A percentile compares a stretch with the other conserved stretches of the same genome.
Conservation (phyloP, 1,140 invertebrate species). For the Andrena cerasifolii region DNA sequence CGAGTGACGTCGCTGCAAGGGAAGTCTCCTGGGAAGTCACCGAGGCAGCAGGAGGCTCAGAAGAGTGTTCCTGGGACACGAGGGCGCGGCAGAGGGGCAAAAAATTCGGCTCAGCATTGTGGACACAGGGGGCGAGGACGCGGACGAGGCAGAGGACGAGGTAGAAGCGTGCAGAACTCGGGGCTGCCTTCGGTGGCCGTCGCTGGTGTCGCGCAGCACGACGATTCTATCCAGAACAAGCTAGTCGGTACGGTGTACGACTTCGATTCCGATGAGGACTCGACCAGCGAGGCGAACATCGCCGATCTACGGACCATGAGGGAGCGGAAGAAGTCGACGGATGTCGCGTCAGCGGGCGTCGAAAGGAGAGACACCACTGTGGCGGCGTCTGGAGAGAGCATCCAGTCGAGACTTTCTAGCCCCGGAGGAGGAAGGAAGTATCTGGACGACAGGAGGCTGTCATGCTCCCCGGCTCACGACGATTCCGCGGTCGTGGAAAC, state of each 20-base stretch:
- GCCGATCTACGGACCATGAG: constrained; percentile 91
- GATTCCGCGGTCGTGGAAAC: constrained; percentile 71
- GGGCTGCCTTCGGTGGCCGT: constrained; percentile 66
- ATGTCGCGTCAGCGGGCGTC: constrained; percentile 85
- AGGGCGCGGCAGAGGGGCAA: constrained; percentile 78
- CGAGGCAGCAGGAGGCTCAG: constrained; percentile 83
- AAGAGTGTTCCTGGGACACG: constrained; percentile 60
- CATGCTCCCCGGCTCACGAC: constrained; percentile 62
- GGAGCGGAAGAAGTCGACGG: constrained; percentile 90
- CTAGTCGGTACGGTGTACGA: constrained; percentile 93
- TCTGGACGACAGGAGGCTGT: constrained; percentile 76
- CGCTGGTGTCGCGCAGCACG: constrained; percentile 30
- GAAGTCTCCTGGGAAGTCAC: constrained; percentile 90
- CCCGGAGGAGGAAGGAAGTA: constrained; percentile 66
- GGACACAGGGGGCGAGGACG: constrained; percentile 82
- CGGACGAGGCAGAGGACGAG: constrained; percentile 87
- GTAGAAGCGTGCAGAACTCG: constrained; percentile 76
- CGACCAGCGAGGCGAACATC: constrained; percentile 87
- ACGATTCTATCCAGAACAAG: constrained; percentile 88
- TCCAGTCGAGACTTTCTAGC: constrained; percentile 79
- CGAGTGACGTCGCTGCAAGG: constrained; percentile 84
- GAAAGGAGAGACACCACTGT: constrained; percentile 27
- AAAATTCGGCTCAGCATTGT: constrained; percentile 80
- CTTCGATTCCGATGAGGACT: constrained; percentile 92
- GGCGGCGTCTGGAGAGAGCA: constrained; percentile 79